Percentiles rank a stretch among this genome's conserved stretches.
Conservation (phyloP, 2,797 vertebrate genomes). For the Delichon dasypus region DNA sequence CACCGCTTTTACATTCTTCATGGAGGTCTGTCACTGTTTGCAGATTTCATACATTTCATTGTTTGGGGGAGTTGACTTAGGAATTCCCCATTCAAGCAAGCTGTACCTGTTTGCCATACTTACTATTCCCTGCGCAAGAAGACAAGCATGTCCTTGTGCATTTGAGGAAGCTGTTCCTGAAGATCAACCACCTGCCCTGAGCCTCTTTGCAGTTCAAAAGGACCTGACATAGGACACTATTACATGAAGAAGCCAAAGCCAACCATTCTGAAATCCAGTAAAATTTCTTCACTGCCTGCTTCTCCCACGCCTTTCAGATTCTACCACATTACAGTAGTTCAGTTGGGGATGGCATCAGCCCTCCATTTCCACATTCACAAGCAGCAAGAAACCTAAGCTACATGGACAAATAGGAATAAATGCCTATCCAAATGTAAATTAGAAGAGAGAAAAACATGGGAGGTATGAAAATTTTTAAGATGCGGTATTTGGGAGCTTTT, state of each 20-base stretch:
- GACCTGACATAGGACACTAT: neutral
- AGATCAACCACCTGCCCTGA: neutral
- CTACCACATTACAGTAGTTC: neutral
- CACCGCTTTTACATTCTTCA: neutral
- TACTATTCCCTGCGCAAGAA: neutral
- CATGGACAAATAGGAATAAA: neutral
- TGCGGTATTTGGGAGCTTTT: neutral
- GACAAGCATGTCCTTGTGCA: neutral
- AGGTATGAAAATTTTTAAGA: neutral
- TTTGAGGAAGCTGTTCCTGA: neutral
- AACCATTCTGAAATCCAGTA: neutral
- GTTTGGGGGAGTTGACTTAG: neutral
- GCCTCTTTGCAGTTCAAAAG: neutral
- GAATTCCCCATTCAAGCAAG: neutral
- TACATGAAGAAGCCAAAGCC: neutral
- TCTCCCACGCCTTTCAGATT: neutral
- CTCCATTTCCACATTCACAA: neutral
- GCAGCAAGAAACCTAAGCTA: neutral
- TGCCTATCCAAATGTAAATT: neutral
- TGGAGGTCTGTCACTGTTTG: neutral
- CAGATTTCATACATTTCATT: neutral
- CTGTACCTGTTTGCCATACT: neutral
- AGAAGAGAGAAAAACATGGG: neutral
- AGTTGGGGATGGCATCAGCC: neutral
- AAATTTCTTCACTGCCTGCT: neutral